Base-by-base conservation (phyloP, 2,797 vertebrate species). In the Macroramphosus scolopax region DNA sequence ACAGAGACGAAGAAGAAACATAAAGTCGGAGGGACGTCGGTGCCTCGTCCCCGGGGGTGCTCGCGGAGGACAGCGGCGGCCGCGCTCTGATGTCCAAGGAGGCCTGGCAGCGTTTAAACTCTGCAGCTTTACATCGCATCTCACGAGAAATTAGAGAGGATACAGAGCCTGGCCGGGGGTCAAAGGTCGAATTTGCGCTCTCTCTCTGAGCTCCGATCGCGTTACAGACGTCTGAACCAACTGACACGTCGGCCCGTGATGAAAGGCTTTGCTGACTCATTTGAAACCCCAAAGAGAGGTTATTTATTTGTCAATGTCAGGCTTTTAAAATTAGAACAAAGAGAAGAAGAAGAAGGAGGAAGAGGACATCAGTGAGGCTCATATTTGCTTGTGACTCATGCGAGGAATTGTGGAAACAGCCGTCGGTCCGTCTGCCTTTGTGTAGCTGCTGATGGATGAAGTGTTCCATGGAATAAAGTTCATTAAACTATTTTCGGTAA, bases 271-370 rank as follows among this genome's bases (percentile, higher is more conserved):
- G 73, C 78, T 81, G 82, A 81, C 80, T 82, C 75, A 80, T 52
- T 76, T 43, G 29, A 86, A 82, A 74, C 44, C 67, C 66, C 66
- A 54, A 68, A 52, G 70, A 67, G 77, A 74, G 66, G 46, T 70
- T 78, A 78, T 87, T 85, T 87, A 83, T 85, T 84, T 81, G 78
- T 82, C 80, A 77, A 46, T 68, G 82, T 83, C 81, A 73, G 63
- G 57, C 57, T 52, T 76, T 81, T 75, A 80, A 82, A 81, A 80
- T 81, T 76, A 80, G 74, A 86, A 82, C 77, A 82, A 83, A 85
- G 79, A 66, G 50, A 64, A 76, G 20, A 22, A 22, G 64, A 67
- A 53, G 51, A 46, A 76, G 41, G 50, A 74, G 63, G 68, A 80
- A 57, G 77, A 75, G 52, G 63, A 68, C 54, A 51, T 54, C 53